Conservation (phyloP, 92 coral and sea anemone species). For the Porites cylindrica region DNA sequence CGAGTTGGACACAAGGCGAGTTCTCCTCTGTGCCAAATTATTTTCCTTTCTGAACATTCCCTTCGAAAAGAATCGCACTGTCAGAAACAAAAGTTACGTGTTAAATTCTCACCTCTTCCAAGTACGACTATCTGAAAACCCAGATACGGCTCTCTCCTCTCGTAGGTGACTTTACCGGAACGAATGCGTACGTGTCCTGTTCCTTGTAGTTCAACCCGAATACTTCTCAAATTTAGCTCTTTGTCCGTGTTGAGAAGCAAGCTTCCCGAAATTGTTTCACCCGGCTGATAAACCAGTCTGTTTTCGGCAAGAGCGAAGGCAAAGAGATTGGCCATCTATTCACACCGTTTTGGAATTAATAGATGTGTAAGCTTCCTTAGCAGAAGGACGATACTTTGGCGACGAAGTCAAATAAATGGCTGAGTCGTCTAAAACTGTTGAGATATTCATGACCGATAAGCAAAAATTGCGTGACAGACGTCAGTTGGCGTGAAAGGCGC, state of each 20-base stretch:
- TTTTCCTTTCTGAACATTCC: no score
- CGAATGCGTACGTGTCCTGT: constrained; percentile 40
- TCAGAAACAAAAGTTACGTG: no score
- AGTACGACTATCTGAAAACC: constrained; percentile 17
- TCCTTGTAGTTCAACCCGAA: constrained; percentile 40
- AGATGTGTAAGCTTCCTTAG: not conserved
- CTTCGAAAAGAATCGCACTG: no score
- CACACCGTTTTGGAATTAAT: not conserved
- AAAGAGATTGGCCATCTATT: constrained; percentile 30
- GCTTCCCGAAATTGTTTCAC: constrained; percentile 39
- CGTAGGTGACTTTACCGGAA: constrained; percentile 44
- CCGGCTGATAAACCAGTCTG: constrained; percentile 44
- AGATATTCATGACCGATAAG: not conserved
- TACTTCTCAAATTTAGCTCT: constrained; percentile 20
- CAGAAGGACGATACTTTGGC: not conserved
- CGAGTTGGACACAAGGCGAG: no score
- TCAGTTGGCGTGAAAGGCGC: no score
- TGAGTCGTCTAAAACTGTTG: not conserved
- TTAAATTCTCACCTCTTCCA: constrained; percentile 33
- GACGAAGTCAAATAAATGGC: not conserved
- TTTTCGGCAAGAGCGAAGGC: constrained; percentile 37
- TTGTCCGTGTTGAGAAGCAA: constrained; percentile 44
- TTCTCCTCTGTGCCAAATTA: no score
- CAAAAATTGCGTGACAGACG: constrained; percentile 2
- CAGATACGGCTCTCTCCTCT: constrained; percentile 6